Evolutionary conservation across 2,888 invertebrate genomes (phyloP), one percentile per base, ranked within the genome.

Genomic region (Lydus trimaculatus): DNA sequence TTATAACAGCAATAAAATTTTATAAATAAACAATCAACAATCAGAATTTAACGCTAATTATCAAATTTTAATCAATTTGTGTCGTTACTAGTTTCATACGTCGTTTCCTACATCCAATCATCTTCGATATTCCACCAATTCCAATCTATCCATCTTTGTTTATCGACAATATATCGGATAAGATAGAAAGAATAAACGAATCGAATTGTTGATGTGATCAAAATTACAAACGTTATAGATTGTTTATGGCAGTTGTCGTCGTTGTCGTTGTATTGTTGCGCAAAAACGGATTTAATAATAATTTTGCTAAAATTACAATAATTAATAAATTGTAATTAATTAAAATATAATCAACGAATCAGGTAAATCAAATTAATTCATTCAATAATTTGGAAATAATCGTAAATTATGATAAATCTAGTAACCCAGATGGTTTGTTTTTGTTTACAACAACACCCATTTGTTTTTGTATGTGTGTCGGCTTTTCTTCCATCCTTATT

Each of bases 171-270:
- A 17, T 6, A 17, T 20, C 20, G 20, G 9, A 20, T 48, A 11
- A 0, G 23, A 9, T 48, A 48, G 20, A 48, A 20, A 23, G 48
- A 48, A 11, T 48, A 23, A 11, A 17, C 48, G 9, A 11, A 8
- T 48, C 9, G 11, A 13, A 4, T 43, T 17, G 3, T 6, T 48
- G 48, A 20, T 2, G 48, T 48, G 48, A 9, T 1, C 2, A 7
- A 20, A 20, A 48, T 8, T 48, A 20, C 48, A 48, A 48, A 1
- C 9, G 48, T 3, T 23, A 68, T 71, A 72, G 66, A 77, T 80
- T 80, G 82, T 81, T 80, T 82, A 81, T 81, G 82, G 82, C 80
- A 78, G 81, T 77, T 75, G n/a, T 28, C 4, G 73, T 71, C 70
- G 72, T 73, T 77, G 75, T 78, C 66, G 75, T 77, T 72, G 77